Evolutionary conservation across 2,888 invertebrate species (phyloP).

Genomic region (Phengaris arion): DNA sequence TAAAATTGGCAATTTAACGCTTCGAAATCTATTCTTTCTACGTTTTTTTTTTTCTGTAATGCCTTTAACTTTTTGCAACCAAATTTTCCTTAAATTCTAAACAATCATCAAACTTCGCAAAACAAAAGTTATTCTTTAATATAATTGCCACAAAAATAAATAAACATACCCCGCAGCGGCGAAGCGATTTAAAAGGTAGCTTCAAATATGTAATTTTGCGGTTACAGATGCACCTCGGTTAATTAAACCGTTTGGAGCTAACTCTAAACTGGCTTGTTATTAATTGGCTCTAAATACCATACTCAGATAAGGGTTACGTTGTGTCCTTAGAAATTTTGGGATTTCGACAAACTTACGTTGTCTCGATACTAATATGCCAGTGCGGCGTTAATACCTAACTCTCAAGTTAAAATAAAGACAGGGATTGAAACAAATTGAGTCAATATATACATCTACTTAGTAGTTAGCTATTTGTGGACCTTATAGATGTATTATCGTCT

Average conservation of each 20-base stretch:
- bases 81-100: not conserved
- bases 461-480: too few species aligned
- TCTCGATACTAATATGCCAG: not conserved
- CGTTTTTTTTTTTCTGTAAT: too few species aligned
- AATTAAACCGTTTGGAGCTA: slow-evolving; percentile 52
- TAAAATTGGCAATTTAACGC: too few species aligned
- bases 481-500: too few species aligned
- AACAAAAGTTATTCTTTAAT: slow-evolving; percentile 14
- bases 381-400: not conserved
- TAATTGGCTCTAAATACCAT: slow-evolving; percentile 66
- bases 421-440: too few species aligned
- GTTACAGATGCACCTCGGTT: slow-evolving; percentile 60
- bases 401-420: not conserved
- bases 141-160: slow-evolving; percentile 23
- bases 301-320: slow-evolving; percentile 46
- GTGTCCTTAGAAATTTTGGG: slow-evolving; percentile 43
- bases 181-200: slow-evolving; percentile 44
- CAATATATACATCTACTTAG: too few species aligned
- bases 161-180: slow-evolving; percentile 13
- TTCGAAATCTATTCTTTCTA: too few species aligned
- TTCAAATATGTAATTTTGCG: slow-evolving; percentile 63
- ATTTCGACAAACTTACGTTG: not conserved
- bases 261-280: slow-evolving; percentile 57
- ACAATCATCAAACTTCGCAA: not conserved
- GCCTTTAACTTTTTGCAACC: not conserved